A percentile compares a stretch with the other conserved stretches of the same genome.
Conservation (phyloP, 2,113 vertebrate species). For the Theristicus caerulescens region DNA sequence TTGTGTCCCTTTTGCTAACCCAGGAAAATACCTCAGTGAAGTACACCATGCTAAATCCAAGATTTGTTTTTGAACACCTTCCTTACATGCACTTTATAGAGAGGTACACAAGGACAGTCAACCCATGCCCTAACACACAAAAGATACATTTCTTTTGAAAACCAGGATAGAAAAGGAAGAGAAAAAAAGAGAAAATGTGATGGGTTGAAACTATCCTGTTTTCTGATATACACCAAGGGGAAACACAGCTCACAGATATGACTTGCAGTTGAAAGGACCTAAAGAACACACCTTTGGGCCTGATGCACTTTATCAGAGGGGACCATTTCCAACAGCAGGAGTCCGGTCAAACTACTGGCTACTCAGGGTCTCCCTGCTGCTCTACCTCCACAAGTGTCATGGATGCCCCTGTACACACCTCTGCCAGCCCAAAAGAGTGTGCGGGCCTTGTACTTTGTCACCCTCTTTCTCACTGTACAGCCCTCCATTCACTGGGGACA, state of each 20-base stretch:
- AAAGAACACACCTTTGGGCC: background rate
- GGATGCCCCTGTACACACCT: background rate
- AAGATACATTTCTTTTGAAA: background rate
- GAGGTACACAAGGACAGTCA: background rate
- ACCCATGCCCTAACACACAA: accelerated
- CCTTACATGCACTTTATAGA: background rate
- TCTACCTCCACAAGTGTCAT: background rate
- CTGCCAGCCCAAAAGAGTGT: background rate
- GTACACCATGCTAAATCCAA: background rate
- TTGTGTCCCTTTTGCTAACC: background rate
- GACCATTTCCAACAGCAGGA: background rate
- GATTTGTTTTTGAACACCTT: background rate
- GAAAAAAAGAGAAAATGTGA: background rate
- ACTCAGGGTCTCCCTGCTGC: accelerated
- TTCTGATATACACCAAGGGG: background rate
- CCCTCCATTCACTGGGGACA: accelerated
- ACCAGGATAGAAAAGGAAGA: background rate
- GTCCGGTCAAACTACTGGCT: background rate
- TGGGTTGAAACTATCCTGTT: background rate
- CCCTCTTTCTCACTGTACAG: background rate
- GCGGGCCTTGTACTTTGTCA: background rate
- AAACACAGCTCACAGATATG: background rate
- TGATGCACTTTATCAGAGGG: background rate
- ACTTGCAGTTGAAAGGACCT: background rate
- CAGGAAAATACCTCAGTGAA: background rate